These are phyloP conservation scores for Picus viridis DNA, from an alignment of 2,797 vertebrate species.

Conservation along the genomic window DNA sequence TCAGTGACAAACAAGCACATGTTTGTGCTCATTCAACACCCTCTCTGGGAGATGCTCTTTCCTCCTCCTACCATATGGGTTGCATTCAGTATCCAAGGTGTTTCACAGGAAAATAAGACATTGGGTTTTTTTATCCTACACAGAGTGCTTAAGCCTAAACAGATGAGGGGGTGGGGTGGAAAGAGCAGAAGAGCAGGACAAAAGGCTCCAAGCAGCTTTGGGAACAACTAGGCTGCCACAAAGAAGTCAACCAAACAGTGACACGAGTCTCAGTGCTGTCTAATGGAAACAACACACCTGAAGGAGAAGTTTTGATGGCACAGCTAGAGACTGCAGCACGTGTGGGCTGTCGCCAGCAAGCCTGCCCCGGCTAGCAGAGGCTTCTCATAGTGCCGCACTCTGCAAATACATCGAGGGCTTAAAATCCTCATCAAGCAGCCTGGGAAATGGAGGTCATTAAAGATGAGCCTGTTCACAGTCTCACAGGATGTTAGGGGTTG, in stretches of 20 bases:
- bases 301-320: not conserved
- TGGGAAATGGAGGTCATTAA: not conserved
- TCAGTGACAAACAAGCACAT: slow-evolving; percentile 58
- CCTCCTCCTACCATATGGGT: slow-evolving; percentile 62
- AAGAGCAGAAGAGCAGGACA: slow-evolving; percentile 18
- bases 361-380: not conserved
- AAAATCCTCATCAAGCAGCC: not conserved
- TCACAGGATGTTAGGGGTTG: too few species aligned
- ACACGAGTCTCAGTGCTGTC: not conserved
- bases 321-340: not conserved
- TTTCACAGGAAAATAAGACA: slow-evolving; percentile 60
- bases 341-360: not conserved
- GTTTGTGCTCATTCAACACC: slow-evolving; percentile 68
- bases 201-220: slow-evolving; percentile 37
- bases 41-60: slow-evolving; percentile 68
- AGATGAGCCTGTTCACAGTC: not conserved
- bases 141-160: slow-evolving; percentile 41
- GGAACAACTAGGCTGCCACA: slow-evolving; percentile 17
- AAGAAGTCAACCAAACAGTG: slow-evolving; percentile 13
- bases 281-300: slow-evolving; percentile 24
- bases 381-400: not conserved
- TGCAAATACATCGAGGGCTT: not conserved
- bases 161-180: slow-evolving; percentile 21
- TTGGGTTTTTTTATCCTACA: slow-evolving; percentile 46
- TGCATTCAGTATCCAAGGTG: slow-evolving; percentile 63